A percentile compares a stretch with the other conserved stretches of the same genome.
phyloP scores from a whole-genome alignment of 1,140 invertebrate species.

The Periplaneta americana region DNA sequence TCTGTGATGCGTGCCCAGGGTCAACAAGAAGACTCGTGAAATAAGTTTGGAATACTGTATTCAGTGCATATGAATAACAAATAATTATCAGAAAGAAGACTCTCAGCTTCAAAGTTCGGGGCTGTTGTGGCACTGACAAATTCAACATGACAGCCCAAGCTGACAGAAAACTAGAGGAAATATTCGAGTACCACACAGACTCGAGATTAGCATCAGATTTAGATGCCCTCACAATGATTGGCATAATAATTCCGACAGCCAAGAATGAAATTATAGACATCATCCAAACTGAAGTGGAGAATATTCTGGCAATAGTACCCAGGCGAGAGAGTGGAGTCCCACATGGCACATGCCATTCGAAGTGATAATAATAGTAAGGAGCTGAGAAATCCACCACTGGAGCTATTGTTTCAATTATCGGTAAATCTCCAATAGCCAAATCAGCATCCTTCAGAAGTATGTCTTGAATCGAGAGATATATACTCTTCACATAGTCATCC shows the following conservation, averaged over 20 bases:
- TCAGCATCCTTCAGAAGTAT: too few relatives aligned
- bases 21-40: not conserved
- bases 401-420: too few relatives aligned
- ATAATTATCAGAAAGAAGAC: not conserved
- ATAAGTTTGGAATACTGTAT: not conserved
- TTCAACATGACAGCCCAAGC: not conserved
- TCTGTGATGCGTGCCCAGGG: not conserved
- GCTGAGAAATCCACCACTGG: too few relatives aligned
- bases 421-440: too few relatives aligned
- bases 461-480: too few relatives aligned
- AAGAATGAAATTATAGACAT: not conserved
- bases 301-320: not conserved
- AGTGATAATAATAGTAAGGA: too few relatives aligned
- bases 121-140: not conserved
- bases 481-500: too few relatives aligned
- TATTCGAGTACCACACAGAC: not conserved
- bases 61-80: not conserved
- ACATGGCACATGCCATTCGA: not conserved
- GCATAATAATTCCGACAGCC: not conserved
- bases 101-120: not conserved
- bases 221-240: not conserved
- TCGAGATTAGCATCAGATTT: not conserved
- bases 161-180: not conserved
- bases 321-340: not conserved
- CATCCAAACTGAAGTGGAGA: not conserved